A percentile compares a stretch with the other conserved stretches of the same genome.
These are phyloP conservation scores for Philhelius pedissequus DNA, from an alignment of 2,888 invertebrate genomes.

Conservation along the genomic window DNA sequence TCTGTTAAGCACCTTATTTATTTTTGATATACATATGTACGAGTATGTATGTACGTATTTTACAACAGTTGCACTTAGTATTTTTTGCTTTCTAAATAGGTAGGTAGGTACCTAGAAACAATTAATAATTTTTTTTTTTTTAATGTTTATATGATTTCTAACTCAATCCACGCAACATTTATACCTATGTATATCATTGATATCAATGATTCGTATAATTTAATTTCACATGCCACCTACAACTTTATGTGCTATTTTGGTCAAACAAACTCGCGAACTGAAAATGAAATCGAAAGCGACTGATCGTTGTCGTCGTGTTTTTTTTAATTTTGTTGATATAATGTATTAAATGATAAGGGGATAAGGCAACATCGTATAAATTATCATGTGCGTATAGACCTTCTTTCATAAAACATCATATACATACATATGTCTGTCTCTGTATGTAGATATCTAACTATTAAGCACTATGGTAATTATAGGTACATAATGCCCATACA, in stretches of 20 bases:
- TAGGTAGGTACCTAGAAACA: neutral
- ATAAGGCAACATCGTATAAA: neutral
- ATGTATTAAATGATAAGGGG: slow-evolving; percentile 17
- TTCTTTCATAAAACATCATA: neutral
- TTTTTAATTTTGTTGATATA: neutral
- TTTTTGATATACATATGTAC: too few species aligned
- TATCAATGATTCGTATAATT: neutral
- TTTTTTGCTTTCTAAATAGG: neutral
- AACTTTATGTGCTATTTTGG: slow-evolving; percentile 29
- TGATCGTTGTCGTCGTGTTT: neutral
- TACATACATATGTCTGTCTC: too few species aligned
- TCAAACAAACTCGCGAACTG: slow-evolving; percentile 39
- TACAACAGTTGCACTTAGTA: neutral
- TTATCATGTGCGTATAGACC: neutral
- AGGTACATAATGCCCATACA: too few species aligned
- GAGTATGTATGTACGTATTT: too few species aligned
- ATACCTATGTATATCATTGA: neutral
- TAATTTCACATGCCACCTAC: slow-evolving; percentile 26
- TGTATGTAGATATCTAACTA: too few species aligned
- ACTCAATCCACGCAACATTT: neutral
- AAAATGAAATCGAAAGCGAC: slow-evolving; percentile 55
- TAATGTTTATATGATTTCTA: neutral
- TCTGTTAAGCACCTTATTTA: too few species aligned
- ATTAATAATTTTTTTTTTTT: neutral
- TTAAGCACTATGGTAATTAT: too few species aligned